Conservation (phyloP, 1,140 invertebrate species). For the Calosoma granatense region DNA sequence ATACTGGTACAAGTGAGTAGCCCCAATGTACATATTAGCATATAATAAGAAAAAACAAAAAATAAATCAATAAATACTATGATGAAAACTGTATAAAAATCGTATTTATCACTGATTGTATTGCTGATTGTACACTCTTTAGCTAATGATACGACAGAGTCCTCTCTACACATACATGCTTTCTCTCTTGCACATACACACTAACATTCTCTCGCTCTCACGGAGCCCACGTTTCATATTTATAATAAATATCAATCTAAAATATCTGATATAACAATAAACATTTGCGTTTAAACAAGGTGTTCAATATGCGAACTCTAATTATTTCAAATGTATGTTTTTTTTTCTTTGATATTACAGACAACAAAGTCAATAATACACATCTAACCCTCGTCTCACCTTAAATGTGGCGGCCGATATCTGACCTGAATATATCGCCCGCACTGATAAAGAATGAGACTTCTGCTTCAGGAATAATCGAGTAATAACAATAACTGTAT, state of each 20-base stretch:
- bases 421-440: neutral
- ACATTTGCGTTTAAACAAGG: neutral
- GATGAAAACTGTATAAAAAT: neutral
- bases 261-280: neutral
- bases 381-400: neutral
- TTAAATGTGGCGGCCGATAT: neutral
- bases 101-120: neutral
- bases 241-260: neutral
- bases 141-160: too few relatives aligned
- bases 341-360: neutral
- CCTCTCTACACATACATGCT: too few relatives aligned
- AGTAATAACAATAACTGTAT: neutral
- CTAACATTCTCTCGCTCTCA: neutral
- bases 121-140: conserved; percentile 5
- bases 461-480: neutral
- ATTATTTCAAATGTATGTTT: too few relatives aligned
- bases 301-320: neutral
- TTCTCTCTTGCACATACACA: neutral
- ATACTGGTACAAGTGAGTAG: too few relatives aligned
- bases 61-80: too few relatives aligned
- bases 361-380: neutral
- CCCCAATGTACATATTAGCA: too few relatives aligned
- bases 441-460: neutral
- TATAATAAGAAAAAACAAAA: too few relatives aligned
- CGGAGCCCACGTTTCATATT: neutral